phyloP scores from a whole-genome alignment of 2,797 vertebrate species.

The Huso huso region DNA sequence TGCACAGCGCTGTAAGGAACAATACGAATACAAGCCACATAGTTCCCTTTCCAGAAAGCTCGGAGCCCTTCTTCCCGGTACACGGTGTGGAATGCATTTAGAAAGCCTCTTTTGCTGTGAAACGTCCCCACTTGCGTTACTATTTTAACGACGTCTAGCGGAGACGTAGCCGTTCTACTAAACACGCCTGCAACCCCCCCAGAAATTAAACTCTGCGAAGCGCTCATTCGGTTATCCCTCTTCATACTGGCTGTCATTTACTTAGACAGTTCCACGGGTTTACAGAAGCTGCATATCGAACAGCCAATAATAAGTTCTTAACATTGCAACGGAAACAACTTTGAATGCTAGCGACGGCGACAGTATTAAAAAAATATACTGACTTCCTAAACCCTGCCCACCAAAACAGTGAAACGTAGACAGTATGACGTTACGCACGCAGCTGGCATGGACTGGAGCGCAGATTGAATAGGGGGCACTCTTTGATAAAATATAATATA shows the following conservation, averaged over 20 bases:
- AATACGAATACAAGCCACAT: slow-evolving; percentile 75
- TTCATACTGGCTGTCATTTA: slow-evolving; percentile 29
- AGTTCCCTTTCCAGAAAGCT: slow-evolving; percentile 87
- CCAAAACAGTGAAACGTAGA: not conserved
- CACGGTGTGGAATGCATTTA: slow-evolving; percentile 49
- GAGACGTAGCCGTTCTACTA: slow-evolving; percentile 77
- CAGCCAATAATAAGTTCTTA: too few species aligned
- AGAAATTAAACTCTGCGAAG: slow-evolving; percentile 67
- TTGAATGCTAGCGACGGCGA: too few species aligned
- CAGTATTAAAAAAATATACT: too few species aligned
- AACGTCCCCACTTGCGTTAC: slow-evolving; percentile 78
- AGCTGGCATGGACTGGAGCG: too few species aligned
- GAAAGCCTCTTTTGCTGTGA: slow-evolving; percentile 55
- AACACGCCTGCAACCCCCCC: slow-evolving; percentile 72
- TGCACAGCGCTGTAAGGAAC: slow-evolving; percentile 80
- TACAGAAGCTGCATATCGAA: too few species aligned
- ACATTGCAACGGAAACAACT: too few species aligned
- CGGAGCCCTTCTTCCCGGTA: slow-evolving; percentile 63
- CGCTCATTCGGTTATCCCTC: slow-evolving; percentile 70
- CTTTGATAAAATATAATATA: too few species aligned
- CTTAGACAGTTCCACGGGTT: too few species aligned
- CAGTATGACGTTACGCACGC: not conserved
- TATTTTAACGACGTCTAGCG: slow-evolving; percentile 81
- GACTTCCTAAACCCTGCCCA: too few species aligned
- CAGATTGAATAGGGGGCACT: too few species aligned